Conservation (phyloP, 2,888 invertebrate genomes). For the Drosophila leonis region DNA sequence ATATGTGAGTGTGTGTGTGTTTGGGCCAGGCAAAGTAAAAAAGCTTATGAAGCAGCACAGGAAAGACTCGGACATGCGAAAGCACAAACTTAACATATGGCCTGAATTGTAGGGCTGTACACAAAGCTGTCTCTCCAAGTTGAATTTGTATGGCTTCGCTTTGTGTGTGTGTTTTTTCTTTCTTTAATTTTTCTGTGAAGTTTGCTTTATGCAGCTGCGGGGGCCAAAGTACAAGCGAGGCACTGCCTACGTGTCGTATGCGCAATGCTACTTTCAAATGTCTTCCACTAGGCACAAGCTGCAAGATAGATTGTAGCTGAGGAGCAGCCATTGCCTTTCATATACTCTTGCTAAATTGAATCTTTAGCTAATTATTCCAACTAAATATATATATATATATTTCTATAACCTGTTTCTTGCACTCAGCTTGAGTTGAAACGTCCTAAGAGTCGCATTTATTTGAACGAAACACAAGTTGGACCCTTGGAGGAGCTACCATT, state of each 20-base stretch:
- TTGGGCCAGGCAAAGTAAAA: conserved; percentile 17
- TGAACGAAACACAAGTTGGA: conserved; percentile 80
- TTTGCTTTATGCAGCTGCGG: conserved; percentile 29
- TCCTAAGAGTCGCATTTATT: conserved; percentile 82
- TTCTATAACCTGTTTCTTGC: too few relatives aligned
- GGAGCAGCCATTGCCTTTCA: conserved; percentile 2
- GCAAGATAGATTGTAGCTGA: neutral
- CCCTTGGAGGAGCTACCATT: conserved; percentile 71
- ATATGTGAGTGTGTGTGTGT: conserved; percentile 20
- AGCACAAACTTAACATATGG: conserved; percentile 52
- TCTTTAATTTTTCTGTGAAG: conserved; percentile 12
- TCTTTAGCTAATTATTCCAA: neutral
- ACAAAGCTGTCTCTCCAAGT: conserved; percentile 30
- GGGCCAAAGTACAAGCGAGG: conserved; percentile 5
- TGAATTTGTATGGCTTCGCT: conserved; percentile 47
- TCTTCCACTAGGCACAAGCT: conserved; percentile 11
- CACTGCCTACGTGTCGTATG: conserved; percentile 43
- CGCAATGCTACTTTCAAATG: conserved; percentile 40
- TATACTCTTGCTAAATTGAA: neutral
- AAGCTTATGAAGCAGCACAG: conserved; percentile 55
- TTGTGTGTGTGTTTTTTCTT: neutral
- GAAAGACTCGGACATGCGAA: conserved; percentile 48
- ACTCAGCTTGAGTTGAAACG: conserved; percentile 80
- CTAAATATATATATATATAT: neutral
- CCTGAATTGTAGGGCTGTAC: conserved; percentile 7